Conservation (phyloP, 1,140 invertebrate genomes). For the Eumeta japonica region DNA sequence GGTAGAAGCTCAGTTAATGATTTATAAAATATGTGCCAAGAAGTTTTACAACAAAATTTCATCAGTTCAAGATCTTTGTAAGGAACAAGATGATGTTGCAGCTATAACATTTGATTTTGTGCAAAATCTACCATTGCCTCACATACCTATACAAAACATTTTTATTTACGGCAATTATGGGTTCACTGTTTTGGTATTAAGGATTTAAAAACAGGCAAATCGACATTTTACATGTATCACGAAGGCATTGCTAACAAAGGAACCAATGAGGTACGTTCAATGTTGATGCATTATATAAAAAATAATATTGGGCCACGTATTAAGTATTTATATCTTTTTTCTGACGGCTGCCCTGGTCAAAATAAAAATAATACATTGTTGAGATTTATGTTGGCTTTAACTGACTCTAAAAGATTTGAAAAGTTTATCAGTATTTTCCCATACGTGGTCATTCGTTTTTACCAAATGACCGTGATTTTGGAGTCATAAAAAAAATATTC, state of each 20-base stretch:
- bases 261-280: conserved; percentile 12
- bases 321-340: no score
- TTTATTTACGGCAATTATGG: no score
- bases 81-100: conserved; percentile 10
- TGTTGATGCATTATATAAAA: no score
- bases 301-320: no score
- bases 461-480: no score
- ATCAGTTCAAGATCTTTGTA: conserved; percentile 9
- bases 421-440: conserved; percentile 12
- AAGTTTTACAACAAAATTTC: conserved; percentile 11
- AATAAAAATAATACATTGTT: conserved; percentile 12
- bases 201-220: conserved; percentile 14
- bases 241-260: conserved; percentile 13
- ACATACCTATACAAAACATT: conserved; percentile 12
- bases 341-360: no score
- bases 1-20: no score
- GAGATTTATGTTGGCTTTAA: conserved; percentile 13
- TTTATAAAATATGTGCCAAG: no score
- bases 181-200: conserved; percentile 13
- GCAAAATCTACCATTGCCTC: conserved; percentile 11
- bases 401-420: conserved; percentile 12
- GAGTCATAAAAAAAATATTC: no score
- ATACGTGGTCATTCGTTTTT: conserved; percentile 10
- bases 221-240: no score
- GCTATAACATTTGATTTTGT: conserved; percentile 11